Conservation (phyloP, 2,113 vertebrate species). For the Laticauda laticaudata region DNA sequence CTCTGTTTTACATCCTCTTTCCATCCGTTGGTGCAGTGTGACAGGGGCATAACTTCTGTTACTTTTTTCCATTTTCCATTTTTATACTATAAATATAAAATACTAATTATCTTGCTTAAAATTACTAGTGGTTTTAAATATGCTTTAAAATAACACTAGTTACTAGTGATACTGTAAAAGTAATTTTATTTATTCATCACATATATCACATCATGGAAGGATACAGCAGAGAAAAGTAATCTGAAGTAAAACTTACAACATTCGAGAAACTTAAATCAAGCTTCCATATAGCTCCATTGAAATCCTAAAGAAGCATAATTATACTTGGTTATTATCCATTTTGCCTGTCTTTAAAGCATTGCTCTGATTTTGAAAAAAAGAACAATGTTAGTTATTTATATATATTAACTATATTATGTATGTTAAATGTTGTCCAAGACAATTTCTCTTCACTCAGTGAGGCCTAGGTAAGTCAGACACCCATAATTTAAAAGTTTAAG, state of each 20-base stretch:
- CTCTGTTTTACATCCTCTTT: too few relatives aligned
- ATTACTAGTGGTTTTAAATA: background rate
- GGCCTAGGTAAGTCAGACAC: background rate
- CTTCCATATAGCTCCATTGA: slow-evolving; percentile 90
- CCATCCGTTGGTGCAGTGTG: too few relatives aligned
- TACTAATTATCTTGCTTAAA: background rate
- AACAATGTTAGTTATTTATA: background rate
- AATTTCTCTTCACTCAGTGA: background rate
- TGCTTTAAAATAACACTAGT: background rate
- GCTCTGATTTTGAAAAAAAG: background rate
- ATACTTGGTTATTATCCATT: background rate
- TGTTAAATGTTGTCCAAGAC: background rate
- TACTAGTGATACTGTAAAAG: background rate
- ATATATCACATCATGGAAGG: background rate
- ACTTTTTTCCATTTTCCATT: background rate
- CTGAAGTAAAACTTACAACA: slow-evolving; percentile 72
- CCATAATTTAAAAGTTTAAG: background rate
- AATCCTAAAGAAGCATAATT: slow-evolving; percentile 75
- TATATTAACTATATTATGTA: background rate
- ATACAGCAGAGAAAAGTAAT: background rate
- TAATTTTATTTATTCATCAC: background rate
- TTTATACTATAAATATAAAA: background rate
- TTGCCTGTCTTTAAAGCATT: background rate
- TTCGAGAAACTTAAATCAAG: slow-evolving; percentile 91
- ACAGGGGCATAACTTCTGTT: background rate